Base-by-base conservation (phyloP, 2,797 vertebrate species). In the Smutsia gigantea region DNA sequence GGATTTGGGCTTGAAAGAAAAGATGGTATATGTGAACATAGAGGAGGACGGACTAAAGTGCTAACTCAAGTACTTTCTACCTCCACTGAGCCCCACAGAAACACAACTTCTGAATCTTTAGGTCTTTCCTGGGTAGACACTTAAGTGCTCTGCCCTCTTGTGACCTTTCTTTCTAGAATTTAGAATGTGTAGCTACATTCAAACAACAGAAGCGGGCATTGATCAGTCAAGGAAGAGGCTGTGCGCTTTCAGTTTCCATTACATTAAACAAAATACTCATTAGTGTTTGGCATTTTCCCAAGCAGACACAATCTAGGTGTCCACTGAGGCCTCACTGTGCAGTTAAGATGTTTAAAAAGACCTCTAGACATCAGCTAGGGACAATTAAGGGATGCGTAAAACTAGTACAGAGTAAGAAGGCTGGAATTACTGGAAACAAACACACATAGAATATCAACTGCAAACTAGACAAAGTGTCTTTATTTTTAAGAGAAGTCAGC, bases 231-330 rank as follows among this genome's bases (percentile, higher is more conserved):
- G 86, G 78, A 90, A 93, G 95, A 87, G 89, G 86, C 74, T 13
- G 17, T 92, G 90, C 29, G 51, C 71, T 93, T 96, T 92, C 83
- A 66, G 95, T 96, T 97, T 98, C 97, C 96, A 95, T 97, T 96
- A 89, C 96, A 95, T 97, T 97, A 97, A 97, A 97, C 97, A 96
- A 97, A 97, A 97, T 87, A 94, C 93, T 97, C 97, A 97, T 97
- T 97, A 97, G 95, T 84, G 93, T 85, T 96, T 97, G 96, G 97
- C 96, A 92, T 95, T 96, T 97, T 97, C 95, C 97, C 97, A 97
- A 96, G 97, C 88, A 97, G 96, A 97, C 93, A 90, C 78, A 93
- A 97, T 96, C 95, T 97, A 89, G 94, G 95, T 97, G 96, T 96
- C 97, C 74, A 87, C 94, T 64, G 96, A 97, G 97, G 96, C 95